Base-by-base conservation (phyloP, 1,140 invertebrate genomes). In the Pantala flavescens region DNA sequence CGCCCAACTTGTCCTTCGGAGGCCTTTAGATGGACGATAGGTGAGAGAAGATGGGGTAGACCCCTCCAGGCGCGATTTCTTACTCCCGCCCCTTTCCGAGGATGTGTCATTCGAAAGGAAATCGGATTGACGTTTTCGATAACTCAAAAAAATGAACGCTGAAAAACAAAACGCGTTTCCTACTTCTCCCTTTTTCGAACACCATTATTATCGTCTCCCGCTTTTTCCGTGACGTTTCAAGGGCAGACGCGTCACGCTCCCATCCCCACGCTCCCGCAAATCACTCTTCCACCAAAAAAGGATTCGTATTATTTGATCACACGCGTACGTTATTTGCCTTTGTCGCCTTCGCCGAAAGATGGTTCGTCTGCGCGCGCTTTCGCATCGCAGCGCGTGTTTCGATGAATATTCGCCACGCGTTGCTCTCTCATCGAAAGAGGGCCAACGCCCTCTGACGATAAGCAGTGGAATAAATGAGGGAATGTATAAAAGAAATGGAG, bases 91-190 rank as follows among this genome's bases (percentile, higher is more conserved):
- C 49, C 2, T 12, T 12, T 14, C n/a, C 12, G 3, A 3, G 49
- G 49, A 63, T 63, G 12, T 63, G 49, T 63, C 49, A 63, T 63
- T 63, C 12, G 14, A 21, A 63, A 63, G n/a, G n/a, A 63, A 12
- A 63, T 63, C 49, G 49, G 49, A 63, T 63, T 63, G 49, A 63
- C 49, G 49, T 63, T 63, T 63, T 63, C 49, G 49, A 63, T 63
- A 63, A 63, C 49, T 63, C n/a, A 63, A 63, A 63, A 63, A 63
- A 63, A 63, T 36, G 28, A 36, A 36, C 28, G 28, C 28, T 5
- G 28, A 63, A 63, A 63, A 63, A 63, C 28, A 36, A 36, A 36
- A 36, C 28, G 28, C 9, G 28, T 36, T 36, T 36, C 28, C 28
- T 36, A 36, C 28, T 36, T 36, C 28, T 36, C 28, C 28, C 28